Base-by-base conservation (phyloP, 2,113 vertebrate species). In the Pangasianodon gigas region DNA sequence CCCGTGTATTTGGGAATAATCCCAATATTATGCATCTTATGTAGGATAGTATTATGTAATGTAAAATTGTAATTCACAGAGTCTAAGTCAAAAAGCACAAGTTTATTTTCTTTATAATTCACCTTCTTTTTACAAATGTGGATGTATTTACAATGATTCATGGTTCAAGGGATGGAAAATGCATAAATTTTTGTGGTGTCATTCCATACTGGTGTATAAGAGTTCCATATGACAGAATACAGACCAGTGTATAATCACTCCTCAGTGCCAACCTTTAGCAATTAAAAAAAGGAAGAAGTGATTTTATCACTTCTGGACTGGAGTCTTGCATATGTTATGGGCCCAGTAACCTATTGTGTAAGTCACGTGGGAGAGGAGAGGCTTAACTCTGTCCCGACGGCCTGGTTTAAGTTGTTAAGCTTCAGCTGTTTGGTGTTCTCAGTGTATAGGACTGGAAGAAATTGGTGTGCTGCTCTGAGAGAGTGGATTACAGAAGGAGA, bases 391-490 rank as follows among this genome's bases (percentile, higher is more conserved):
- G 56, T 89, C 89, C 87, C 87, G 37, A n/a, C 37, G 89, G 91
- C 90, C 89, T 92, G 88, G 86, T 92, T 93, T 91, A 88, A 89
- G 85, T 90, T 89, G 86, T 87, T 91, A 92, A 89, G 91, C 91
- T 87, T 92, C 92, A 92, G 91, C 91, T 92, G 92, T 93, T 92
- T 90, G 67, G 81, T 44, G 87, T 77, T 67, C 89, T 90, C 88
- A 88, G 84, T 71, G 56, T 89, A 90, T 83, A 89, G 84, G 87
- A 89, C 86, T 89, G 85, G 89, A 89, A 91, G 71, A 87, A 91
- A 90, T 89, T 77, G 80, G 88, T 90, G 91, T 87, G 90, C 83
- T 92, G 90, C 89, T 89, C 54, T 85, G 84, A 92, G 88, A 87
- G 80, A 79, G 77, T 56, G 81, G 69, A 88, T 89, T 84, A 89